A percentile compares a stretch with the other conserved stretches of the same genome.
phyloP scores from a whole-genome alignment of 2,113 vertebrate species.

The Pavo muticus region DNA sequence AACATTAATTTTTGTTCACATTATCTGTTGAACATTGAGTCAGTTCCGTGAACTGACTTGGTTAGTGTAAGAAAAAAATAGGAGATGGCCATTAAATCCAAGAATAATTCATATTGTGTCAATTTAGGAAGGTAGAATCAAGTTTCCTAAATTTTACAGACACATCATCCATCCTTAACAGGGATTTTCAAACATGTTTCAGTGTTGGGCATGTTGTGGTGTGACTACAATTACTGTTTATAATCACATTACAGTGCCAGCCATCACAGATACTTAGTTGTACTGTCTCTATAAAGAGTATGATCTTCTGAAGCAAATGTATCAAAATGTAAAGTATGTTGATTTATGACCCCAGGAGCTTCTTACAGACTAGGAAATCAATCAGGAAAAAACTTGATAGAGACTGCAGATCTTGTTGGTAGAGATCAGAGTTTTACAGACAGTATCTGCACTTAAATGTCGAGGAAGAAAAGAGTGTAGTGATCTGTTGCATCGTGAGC shows the following conservation, averaged over 20 bases:
- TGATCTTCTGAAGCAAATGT: neutral
- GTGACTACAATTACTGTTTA: neutral
- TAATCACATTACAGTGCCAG: neutral
- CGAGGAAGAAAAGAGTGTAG: fast-evolving
- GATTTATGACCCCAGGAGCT: neutral
- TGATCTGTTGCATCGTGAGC: neutral
- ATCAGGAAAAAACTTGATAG: neutral
- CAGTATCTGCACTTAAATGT: neutral
- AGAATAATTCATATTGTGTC: neutral
- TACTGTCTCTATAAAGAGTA: neutral
- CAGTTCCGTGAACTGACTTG: neutral
- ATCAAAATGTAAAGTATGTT: neutral
- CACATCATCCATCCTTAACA: neutral
- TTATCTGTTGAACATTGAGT: neutral
- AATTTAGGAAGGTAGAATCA: neutral
- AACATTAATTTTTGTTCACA: neutral
- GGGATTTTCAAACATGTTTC: neutral
- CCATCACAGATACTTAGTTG: neutral
- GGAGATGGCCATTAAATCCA: neutral
- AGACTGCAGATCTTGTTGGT: neutral
- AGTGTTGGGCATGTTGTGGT: neutral
- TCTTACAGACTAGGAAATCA: neutral
- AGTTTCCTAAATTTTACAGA: neutral
- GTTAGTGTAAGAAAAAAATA: neutral
- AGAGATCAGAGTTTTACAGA: neutral